Evolutionary conservation across 2,888 invertebrate species (phyloP).

Genomic region (Neoscelio sp.): DNA sequence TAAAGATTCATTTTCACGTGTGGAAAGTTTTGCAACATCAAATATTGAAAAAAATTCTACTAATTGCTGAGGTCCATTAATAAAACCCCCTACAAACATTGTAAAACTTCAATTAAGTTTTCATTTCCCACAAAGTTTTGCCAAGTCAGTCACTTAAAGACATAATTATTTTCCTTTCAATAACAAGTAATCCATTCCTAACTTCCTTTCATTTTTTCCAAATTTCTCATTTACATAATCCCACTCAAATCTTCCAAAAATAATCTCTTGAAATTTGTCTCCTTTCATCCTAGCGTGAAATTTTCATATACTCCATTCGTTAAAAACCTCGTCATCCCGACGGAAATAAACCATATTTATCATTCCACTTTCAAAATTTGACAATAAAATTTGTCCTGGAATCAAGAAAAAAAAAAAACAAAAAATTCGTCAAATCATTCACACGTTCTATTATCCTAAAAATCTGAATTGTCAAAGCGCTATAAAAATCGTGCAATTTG

Average conservation of each 20-base stretch:
- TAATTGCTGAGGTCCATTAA: too few species aligned
- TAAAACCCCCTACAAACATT: too few species aligned
- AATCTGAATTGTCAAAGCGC: slow-evolving; percentile 32
- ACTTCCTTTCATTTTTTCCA: neutral
- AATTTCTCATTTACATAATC: neutral
- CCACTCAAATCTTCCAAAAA: neutral
- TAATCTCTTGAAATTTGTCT: neutral
- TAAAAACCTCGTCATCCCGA: neutral
- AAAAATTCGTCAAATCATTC: slow-evolving; percentile 35
- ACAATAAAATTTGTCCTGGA: slow-evolving; percentile 18
- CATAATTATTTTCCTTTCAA: too few species aligned
- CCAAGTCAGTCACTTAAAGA: too few species aligned
- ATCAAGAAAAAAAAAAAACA: neutral
- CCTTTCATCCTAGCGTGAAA: too few species aligned
- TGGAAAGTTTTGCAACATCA: too few species aligned
- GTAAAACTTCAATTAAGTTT: too few species aligned
- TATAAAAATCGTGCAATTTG: slow-evolving; percentile 49
- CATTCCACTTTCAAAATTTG: neutral
- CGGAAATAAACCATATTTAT: neutral
- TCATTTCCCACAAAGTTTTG: too few species aligned
- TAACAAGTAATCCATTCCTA: too few species aligned
- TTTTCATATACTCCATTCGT: too few species aligned
- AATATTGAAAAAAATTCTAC: too few species aligned
- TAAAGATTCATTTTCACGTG: too few species aligned
- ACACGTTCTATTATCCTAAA: slow-evolving; percentile 33